Conservation (phyloP, 2,888 invertebrate species). For the Orthosia gracilis region DNA sequence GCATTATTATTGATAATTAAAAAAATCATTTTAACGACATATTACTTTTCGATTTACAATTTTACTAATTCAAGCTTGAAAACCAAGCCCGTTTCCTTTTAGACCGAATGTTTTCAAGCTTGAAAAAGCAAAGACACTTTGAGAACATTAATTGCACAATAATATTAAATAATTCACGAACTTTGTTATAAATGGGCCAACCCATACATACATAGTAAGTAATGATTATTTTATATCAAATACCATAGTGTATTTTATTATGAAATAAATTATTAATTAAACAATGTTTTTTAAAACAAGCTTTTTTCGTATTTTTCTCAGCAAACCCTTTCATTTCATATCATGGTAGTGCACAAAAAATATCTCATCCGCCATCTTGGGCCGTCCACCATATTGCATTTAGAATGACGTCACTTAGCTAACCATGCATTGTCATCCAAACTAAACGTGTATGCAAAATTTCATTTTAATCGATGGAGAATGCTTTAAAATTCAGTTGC, state of each 20-base stretch:
- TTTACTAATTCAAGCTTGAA: neutral
- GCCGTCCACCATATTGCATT: no score
- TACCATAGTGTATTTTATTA: conserved; percentile 43
- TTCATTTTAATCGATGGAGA: no score
- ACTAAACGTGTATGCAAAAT: no score
- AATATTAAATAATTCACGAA: conserved; percentile 13
- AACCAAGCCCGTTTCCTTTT: neutral
- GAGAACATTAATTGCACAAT: conserved; percentile 27
- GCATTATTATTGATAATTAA: conserved; percentile 41
- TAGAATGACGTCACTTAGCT: no score
- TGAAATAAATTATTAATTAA: no score
- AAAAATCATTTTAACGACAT: neutral
- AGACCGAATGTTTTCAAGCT: neutral
- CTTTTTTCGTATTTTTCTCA: no score
- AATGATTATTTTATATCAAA: neutral
- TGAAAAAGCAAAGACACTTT: neutral
- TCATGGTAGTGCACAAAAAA: no score
- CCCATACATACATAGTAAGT: conserved; percentile 32
- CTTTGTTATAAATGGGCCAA: conserved; percentile 44
- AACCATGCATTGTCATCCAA: no score
- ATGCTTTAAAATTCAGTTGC: no score
- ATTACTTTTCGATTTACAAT: neutral
- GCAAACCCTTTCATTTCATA: no score
- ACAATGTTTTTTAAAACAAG: no score
- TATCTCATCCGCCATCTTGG: no score